phyloP scores from a whole-genome alignment of 1,140 invertebrate genomes.

The Drosophila kikkawai region DNA sequence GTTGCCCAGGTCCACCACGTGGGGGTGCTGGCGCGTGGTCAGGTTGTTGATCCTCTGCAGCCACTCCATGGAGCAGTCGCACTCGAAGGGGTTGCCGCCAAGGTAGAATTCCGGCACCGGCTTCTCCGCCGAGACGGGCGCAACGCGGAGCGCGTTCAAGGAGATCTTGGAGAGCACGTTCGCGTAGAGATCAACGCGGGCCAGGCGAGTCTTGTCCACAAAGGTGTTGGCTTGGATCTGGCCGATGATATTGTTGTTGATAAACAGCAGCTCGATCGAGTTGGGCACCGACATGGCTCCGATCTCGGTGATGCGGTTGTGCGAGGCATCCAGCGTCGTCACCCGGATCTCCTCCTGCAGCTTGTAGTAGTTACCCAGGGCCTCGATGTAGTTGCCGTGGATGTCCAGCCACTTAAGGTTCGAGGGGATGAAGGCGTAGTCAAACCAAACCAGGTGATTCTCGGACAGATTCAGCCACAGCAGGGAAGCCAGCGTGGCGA shows the following conservation, averaged over 20 bases:
- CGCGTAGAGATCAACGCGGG: slow-evolving; percentile 92
- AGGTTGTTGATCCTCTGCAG: slow-evolving; percentile 92
- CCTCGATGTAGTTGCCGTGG: slow-evolving; percentile 91
- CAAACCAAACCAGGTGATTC: slow-evolving; percentile 92
- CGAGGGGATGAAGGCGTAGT: slow-evolving; percentile 91
- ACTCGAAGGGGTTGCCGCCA: slow-evolving; percentile 94
- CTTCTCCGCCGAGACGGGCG: slow-evolving; percentile 87
- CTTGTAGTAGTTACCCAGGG: slow-evolving; percentile 90
- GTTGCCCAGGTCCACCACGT: slow-evolving; percentile 92
- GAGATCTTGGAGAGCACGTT: slow-evolving; percentile 93
- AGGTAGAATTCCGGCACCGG: slow-evolving; percentile 93
- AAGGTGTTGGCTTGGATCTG: slow-evolving; percentile 92
- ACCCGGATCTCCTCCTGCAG: slow-evolving; percentile 87
- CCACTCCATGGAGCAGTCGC: slow-evolving; percentile 95
- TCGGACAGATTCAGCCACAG: slow-evolving; percentile 94
- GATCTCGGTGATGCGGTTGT: slow-evolving; percentile 91
- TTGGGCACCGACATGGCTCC: slow-evolving; percentile 90
- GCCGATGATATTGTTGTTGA: slow-evolving; percentile 93
- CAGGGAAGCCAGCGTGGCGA: slow-evolving; percentile 90
- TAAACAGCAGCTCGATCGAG: slow-evolving; percentile 91
- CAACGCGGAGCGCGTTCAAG: slow-evolving; percentile 90
- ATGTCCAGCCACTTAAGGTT: slow-evolving; percentile 93
- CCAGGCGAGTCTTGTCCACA: slow-evolving; percentile 91
- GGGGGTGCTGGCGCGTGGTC: slow-evolving; percentile 90
- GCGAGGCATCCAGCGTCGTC: slow-evolving; percentile 92